A percentile compares a stretch with the other conserved stretches of the same genome.
Evolutionary conservation across 2,888 invertebrate genomes (phyloP).

Genomic region (Sphinx pinastri): DNA sequence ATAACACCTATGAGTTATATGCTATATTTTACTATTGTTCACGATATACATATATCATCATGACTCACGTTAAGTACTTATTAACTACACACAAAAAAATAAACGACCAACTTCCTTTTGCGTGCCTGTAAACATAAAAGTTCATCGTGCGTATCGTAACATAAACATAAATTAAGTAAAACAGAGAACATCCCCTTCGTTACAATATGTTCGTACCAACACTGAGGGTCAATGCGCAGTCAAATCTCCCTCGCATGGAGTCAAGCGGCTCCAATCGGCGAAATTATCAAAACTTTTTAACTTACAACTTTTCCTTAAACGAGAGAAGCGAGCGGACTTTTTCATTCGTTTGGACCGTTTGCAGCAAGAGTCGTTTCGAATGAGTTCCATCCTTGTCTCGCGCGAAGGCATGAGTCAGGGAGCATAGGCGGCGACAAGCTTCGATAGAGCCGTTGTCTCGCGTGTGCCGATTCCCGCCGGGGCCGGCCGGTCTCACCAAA

Average conservation of each 20-base stretch:
- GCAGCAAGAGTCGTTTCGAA: constrained; percentile 48
- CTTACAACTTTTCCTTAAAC: constrained; percentile 78
- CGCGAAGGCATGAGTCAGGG: constrained; percentile 41
- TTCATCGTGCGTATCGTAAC: constrained; percentile 80
- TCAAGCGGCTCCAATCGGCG: constrained; percentile 66
- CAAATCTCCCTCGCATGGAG: constrained; percentile 71
- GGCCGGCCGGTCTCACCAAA: constrained; percentile 44
- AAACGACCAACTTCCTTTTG: constrained; percentile 78
- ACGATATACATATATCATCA: constrained; percentile 54
- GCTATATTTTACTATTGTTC: constrained; percentile 44
- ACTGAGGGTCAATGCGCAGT: constrained; percentile 75
- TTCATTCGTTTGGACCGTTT: constrained; percentile 66
- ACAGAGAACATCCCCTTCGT: constrained; percentile 80
- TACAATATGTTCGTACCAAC: constrained; percentile 80
- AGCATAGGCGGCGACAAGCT: constrained; percentile 52
- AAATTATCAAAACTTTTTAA: constrained; percentile 83
- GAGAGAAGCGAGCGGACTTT: constrained; percentile 63
- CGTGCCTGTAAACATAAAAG: constrained; percentile 79
- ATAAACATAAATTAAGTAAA: constrained; percentile 81
- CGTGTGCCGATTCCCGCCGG: constrained; percentile 60
- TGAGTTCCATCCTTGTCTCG: constrained; percentile 63
- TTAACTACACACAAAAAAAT: constrained; percentile 72
- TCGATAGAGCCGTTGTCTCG: constrained; percentile 56
- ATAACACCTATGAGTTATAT: not conserved
- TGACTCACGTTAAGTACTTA: constrained; percentile 72